Evolutionary conservation across 2,113 vertebrate genomes (phyloP).

Genomic region (Elanoides forficatus): DNA sequence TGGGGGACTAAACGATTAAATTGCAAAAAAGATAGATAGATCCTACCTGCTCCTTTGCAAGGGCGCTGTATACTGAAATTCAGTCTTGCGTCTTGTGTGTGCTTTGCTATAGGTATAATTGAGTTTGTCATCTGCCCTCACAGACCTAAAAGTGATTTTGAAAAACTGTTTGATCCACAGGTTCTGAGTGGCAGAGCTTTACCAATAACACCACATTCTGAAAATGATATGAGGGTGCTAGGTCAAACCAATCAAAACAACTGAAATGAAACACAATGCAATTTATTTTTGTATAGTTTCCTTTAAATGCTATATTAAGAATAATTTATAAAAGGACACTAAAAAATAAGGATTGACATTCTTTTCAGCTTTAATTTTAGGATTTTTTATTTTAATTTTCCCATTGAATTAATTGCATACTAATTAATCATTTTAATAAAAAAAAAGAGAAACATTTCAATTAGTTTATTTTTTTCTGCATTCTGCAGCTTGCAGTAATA

Average conservation of each 20-base stretch:
- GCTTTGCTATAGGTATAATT: not conserved
- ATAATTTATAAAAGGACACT: not conserved
- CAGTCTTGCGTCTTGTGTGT: not conserved
- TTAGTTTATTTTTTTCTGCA: constrained; percentile 13
- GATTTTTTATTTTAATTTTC: not conserved
- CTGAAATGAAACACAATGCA: not conserved
- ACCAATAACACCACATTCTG: not conserved
- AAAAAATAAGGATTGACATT: not conserved
- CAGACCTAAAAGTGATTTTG: not conserved
- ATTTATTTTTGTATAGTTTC: not conserved
- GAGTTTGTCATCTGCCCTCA: not conserved
- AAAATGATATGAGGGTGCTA: not conserved
- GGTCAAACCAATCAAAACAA: not conserved
- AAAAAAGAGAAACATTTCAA: not conserved
- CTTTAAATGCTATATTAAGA: not conserved
- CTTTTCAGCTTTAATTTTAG: constrained; percentile 3
- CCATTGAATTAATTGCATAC: constrained; percentile 3
- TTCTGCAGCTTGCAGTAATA: constrained; percentile 3
- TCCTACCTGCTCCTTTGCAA: not conserved
- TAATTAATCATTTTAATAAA: not conserved
- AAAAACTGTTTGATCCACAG: not conserved
- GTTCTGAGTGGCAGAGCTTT: not conserved
- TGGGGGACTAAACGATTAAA: not conserved
- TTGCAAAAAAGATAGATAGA: not conserved
- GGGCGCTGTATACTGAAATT: not conserved